Base-by-base conservation (phyloP, 2,888 invertebrate genomes). In the Notocelia uddmanniana region DNA sequence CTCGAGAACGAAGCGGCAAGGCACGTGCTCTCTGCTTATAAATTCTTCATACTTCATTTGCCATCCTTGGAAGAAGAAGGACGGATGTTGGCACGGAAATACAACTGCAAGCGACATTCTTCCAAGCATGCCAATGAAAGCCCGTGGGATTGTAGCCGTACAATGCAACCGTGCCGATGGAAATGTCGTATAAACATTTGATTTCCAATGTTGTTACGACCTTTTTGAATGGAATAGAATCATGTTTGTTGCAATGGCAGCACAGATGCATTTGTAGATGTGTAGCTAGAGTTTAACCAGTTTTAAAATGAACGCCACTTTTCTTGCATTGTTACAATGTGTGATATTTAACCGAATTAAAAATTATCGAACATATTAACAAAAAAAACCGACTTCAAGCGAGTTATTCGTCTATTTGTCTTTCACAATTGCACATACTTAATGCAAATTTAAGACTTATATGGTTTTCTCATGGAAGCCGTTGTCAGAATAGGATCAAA, bases 1-100 rank as follows among this genome's bases (percentile, higher is more conserved):
- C 72, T 60, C 62, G 69, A 69, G 69, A 37, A 48, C 41, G 54
- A 41, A 60, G 68, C 68, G 68, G 58, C 63, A 55, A 41, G 52
- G 69, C 70, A 70, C 70, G 70, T 71, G 66, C 71, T 45, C 66
- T 45, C 54, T 66, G 66, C 71, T 71, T 71, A 71, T 71, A 71
- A 71, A 71, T 71, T 71, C 71, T 71, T 71, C 71, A 71, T 71
- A 71, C 71, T 71, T 71, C 71, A 71, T 71, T 71, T 67, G 34
- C 21, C 11, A 23, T 2, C 11, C 52, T 54, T 54, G 37, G 37
- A 64, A 64, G 64, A 52, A 64, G 23, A 54, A 54, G n/a, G 64
- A 21, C 34, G 10, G 3, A 37, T 15, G 64, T 37, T 5, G 37
- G 34, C 10, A 54, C 11, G 23, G 10, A 23, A 52, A 34, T 37